Percentiles rank a stretch among this genome's conserved stretches.
Conservation (phyloP, 1,140 invertebrate genomes). For the Drosophila ohnishii region DNA sequence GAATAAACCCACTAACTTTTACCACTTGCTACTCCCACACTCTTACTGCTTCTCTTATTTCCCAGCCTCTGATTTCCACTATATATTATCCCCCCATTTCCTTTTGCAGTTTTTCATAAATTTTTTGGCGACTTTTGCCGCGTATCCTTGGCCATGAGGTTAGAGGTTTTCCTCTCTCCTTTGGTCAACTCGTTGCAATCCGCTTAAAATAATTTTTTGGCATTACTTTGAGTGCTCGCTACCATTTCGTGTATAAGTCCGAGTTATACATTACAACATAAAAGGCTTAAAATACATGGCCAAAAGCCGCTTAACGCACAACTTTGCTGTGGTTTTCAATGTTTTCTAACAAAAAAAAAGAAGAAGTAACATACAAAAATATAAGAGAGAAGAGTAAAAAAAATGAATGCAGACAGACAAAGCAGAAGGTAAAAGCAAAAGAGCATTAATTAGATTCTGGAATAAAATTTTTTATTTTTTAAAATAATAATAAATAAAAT, state of each 20-base stretch:
- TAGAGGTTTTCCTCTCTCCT: not conserved
- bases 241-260: constrained; percentile 22
- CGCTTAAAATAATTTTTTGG: constrained; percentile 79
- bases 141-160: constrained; percentile 11
- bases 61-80: not conserved
- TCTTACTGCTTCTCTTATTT: not conserved
- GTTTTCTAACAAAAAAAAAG: not conserved
- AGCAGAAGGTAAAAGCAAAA: constrained; percentile 1
- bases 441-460: constrained; percentile 30
- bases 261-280: constrained; percentile 55
- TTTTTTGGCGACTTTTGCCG: constrained; percentile 41
- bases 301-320: constrained; percentile 67
- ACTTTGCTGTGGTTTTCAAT: constrained; percentile 58
- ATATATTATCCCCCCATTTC: constrained; percentile 3
- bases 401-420: not conserved
- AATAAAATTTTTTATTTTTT: too few relatives aligned
- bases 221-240: constrained; percentile 63
- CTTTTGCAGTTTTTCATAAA: constrained; percentile 64
- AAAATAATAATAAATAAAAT: not conserved
- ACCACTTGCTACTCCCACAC: not conserved
- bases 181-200: constrained; percentile 37
- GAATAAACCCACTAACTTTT: not conserved
- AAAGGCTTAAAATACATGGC: constrained; percentile 59
- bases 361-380: too few relatives aligned
- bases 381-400: not conserved